phyloP scores from a whole-genome alignment of 2,888 invertebrate genomes.

The Cloeon dipterum region DNA sequence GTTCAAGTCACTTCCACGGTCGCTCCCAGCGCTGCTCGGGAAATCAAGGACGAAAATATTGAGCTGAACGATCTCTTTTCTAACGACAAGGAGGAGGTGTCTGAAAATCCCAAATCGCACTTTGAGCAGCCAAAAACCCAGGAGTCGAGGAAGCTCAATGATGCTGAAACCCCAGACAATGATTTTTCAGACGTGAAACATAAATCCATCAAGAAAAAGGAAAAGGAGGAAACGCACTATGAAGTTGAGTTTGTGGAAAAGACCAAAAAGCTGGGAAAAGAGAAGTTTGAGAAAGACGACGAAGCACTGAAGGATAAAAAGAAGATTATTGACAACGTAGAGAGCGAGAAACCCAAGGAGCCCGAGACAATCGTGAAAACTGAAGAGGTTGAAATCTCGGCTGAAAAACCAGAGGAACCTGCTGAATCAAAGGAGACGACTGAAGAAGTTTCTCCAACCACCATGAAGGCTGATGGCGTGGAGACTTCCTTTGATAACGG shows the following conservation, averaged over 20 bases:
- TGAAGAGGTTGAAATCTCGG: not conserved
- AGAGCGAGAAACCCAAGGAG: not conserved
- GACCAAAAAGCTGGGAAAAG: not conserved
- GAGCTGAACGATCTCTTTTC: not conserved
- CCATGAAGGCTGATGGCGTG: not conserved
- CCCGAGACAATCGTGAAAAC: not conserved
- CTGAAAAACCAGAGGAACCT: not conserved
- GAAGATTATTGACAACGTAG: not conserved
- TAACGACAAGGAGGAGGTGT: not conserved
- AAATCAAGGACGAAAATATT: too few relatives aligned
- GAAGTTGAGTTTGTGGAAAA: not conserved
- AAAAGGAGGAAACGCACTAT: not conserved
- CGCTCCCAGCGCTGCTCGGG: not conserved
- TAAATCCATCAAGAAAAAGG: not conserved
- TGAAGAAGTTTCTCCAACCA: not conserved
- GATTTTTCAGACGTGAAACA: not conserved
- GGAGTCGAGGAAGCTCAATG: too few relatives aligned
- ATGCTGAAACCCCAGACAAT: not conserved
- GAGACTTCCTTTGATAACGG: not conserved
- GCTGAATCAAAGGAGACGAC: not conserved
- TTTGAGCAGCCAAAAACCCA: too few relatives aligned
- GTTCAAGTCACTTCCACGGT: not conserved
- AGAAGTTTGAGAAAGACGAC: not conserved
- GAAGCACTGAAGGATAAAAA: not conserved
- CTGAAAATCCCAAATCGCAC: too few relatives aligned